Evolutionary conservation across 1,140 invertebrate genomes (phyloP).

Genomic region (Drosophila grimshawi): DNA sequence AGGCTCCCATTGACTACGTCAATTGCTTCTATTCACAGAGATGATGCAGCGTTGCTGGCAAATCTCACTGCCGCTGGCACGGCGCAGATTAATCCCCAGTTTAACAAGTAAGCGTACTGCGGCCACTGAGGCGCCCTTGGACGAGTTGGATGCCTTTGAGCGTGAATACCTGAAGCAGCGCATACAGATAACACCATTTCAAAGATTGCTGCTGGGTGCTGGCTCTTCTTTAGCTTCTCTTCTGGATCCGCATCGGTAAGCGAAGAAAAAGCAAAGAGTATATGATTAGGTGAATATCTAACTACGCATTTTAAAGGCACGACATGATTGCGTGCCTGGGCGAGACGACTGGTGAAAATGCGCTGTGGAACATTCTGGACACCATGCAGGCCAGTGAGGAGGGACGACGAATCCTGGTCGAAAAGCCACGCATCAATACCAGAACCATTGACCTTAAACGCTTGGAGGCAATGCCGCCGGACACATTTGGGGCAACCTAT

Average conservation of each 20-base stretch:
- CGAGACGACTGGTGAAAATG: constrained; percentile 92
- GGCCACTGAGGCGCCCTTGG: constrained; percentile 32
- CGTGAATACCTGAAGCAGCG: constrained; percentile 86
- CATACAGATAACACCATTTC: constrained; percentile 90
- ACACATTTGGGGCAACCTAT: constrained; percentile 94
- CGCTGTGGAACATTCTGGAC: constrained; percentile 89
- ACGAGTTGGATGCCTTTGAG: constrained; percentile 65
- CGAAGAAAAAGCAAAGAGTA: background rate
- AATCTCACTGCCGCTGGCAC: constrained; percentile 30
- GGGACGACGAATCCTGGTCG: constrained; percentile 89
- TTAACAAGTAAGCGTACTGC: constrained; percentile 19
- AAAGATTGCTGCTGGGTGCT: constrained; percentile 90
- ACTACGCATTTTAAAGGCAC: constrained; percentile 84
- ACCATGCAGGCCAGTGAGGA: constrained; percentile 87
- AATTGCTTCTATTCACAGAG: constrained; percentile 42
- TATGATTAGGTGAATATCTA: background rate
- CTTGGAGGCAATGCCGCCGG: constrained; percentile 89
- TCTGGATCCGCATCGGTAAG: constrained; percentile 87
- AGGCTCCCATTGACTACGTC: constrained; percentile 41
- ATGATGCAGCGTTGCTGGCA: constrained; percentile 61
- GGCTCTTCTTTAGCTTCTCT: constrained; percentile 92
- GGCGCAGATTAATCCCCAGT: constrained; percentile 8
- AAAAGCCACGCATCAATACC: constrained; percentile 95
- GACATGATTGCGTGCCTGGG: constrained; percentile 98
- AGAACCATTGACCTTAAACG: constrained; percentile 91